Evolutionary conservation across 2,797 vertebrate species (phyloP).

Genomic region (Diceros bicornis): DNA sequence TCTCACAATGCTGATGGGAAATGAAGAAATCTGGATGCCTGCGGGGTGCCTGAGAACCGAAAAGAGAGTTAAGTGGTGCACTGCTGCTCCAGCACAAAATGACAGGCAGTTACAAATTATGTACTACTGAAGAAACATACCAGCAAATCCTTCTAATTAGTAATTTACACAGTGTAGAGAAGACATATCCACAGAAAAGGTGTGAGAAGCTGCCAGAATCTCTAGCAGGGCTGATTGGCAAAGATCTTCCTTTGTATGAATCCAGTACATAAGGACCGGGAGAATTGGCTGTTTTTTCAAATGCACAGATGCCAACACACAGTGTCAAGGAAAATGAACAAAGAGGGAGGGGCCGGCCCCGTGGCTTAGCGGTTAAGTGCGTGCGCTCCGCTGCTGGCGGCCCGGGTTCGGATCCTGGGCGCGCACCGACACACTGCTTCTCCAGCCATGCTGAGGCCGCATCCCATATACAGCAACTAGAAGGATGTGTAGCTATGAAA

Average conservation of each 20-base stretch:
- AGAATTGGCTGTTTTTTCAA: background rate
- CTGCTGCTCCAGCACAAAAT: background rate
- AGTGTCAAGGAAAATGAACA: background rate
- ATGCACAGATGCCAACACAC: background rate
- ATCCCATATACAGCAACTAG: too few relatives aligned
- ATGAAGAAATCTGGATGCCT: too few relatives aligned
- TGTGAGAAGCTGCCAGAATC: background rate
- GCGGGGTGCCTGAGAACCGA: fast-evolving
- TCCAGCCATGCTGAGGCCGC: too few relatives aligned
- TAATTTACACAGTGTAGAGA: background rate
- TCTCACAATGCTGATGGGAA: background rate
- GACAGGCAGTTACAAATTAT: background rate
- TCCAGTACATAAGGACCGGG: background rate
- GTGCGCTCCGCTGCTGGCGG: too few relatives aligned
- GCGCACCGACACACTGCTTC: too few relatives aligned
- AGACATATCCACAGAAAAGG: background rate
- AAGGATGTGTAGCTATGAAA: too few relatives aligned
- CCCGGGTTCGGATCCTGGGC: too few relatives aligned
- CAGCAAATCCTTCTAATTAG: background rate
- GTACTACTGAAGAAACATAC: background rate
- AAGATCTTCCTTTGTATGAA: background rate
- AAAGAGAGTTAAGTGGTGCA: background rate
- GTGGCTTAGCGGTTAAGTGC: too few relatives aligned
- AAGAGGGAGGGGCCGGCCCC: too few relatives aligned
- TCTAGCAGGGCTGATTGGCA: background rate